Evolutionary conservation across 2,888 invertebrate genomes (phyloP), one percentile per base, ranked within the genome.

Genomic region (Anticlea derivata): DNA sequence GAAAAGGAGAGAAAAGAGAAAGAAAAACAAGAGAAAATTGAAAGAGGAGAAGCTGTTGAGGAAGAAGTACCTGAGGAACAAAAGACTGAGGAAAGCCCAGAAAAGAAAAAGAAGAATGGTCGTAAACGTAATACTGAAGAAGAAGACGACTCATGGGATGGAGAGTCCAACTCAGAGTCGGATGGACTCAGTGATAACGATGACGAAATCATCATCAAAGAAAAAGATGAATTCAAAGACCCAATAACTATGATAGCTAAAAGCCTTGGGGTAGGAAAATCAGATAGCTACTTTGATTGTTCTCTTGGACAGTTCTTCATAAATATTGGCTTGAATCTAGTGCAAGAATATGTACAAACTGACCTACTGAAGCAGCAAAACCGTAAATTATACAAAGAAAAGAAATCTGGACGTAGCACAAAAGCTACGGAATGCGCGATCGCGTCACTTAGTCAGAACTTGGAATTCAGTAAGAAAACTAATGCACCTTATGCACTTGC

Each of bases 331-430:
- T 92, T 96, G 50, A 97, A 97, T 80, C 92, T 98, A 63, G 98
- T 98, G 4, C 97, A 98, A 81, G 98, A 98, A 80, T 96, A 94
- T 83, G 98, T 98, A 12, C 98, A 98, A 86, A 94, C 94, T 34
- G 98, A 98, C 87, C 89, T 98, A 50, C 89, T 98, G 50, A 94
- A 96, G 66, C 95, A 96, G 70, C 97, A 98, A 77, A 96, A 97
- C 78, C 93, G 96, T 40, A 97, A 97, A 78, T 93, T 95, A 34
- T 96, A 96, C 65, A 94, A 95, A 68, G 95, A 94, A 83, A 90
- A 86, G 73, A 87, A 88, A 64, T 77, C 85, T 30, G 93, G 94
- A 45, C 92, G 94, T 65, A 91, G 93, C 69, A 92, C 95, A 6
- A 92, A 93, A 51, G 94, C 94, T 61, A 95, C 96, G 12, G 95